These are phyloP conservation scores for Camelus dromedarius DNA, from an alignment of 2,113 vertebrate species.

Conservation along the genomic window DNA sequence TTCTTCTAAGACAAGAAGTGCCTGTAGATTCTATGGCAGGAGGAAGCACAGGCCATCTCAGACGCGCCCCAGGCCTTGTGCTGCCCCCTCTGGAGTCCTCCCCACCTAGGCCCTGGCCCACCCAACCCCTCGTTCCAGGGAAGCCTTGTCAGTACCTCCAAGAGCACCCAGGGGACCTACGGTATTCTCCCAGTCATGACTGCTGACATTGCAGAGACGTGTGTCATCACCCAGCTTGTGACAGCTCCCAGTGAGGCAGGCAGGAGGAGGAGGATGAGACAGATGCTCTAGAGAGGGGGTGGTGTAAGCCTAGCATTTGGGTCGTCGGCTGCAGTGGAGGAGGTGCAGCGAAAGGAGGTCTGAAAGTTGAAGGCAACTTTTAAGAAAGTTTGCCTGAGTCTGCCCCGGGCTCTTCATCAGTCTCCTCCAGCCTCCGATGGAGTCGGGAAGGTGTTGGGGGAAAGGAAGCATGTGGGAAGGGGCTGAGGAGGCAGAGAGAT, in stretches of 20 bases:
- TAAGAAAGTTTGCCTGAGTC: not conserved
- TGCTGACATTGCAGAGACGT: not conserved
- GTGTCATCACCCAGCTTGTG: not conserved
- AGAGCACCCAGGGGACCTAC: not conserved
- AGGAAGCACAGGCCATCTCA: not conserved
- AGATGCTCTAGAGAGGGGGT: not conserved
- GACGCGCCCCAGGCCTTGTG: rapidly evolving
- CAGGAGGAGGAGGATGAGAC: not conserved
- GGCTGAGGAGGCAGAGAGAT: not conserved
- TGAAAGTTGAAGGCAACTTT: not conserved
- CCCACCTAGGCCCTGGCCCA: not conserved
- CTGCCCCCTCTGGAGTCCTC: not conserved
- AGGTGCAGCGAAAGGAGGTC: rapidly evolving
- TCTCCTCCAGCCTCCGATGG: not conserved
- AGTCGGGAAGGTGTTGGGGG: not conserved
- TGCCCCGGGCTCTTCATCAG: not conserved
- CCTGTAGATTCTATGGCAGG: rapidly evolving
- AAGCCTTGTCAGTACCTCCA: not conserved
- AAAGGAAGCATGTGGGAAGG: rapidly evolving
- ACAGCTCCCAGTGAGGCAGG: conserved; percentile 12
- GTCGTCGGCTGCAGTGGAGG: not conserved
- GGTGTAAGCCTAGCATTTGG: not conserved
- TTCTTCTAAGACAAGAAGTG: not conserved
- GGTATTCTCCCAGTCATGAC: conserved; percentile 25
- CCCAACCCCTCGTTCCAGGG: not conserved